Conservation (phyloP, 2,888 invertebrate species). For the Melikaiella ostensackeni region DNA sequence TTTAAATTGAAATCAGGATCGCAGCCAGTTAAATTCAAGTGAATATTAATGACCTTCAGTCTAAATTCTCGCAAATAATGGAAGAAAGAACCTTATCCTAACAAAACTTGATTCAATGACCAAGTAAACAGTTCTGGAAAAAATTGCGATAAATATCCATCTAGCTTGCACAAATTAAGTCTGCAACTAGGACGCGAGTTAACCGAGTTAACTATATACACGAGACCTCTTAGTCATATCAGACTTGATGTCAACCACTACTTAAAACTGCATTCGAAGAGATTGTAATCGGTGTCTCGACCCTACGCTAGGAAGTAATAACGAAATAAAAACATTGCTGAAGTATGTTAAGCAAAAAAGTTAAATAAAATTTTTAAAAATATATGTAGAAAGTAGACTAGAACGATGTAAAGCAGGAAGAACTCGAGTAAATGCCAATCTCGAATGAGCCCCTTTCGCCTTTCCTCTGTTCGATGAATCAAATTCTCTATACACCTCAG, state of each 20-base stretch:
- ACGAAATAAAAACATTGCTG: slow-evolving; percentile 11
- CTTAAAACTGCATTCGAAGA: slow-evolving; percentile 19
- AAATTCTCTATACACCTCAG: slow-evolving; percentile 28
- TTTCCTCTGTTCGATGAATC: slow-evolving; percentile 35
- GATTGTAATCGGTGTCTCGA: slow-evolving; percentile 32
- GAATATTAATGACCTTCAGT: background rate
- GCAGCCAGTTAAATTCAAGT: background rate
- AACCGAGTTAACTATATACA: slow-evolving; percentile 37
- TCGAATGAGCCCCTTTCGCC: slow-evolving; percentile 34
- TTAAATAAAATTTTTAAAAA: background rate
- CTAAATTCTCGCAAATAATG: background rate
- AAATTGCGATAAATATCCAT: slow-evolving; percentile 33
- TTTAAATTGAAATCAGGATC: background rate
- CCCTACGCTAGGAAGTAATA: slow-evolving; percentile 18
- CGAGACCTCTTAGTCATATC: slow-evolving; percentile 29
- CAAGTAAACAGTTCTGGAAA: slow-evolving; percentile 10
- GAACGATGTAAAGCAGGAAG: slow-evolving; percentile 42
- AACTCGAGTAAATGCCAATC: slow-evolving; percentile 32
- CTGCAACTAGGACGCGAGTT: slow-evolving; percentile 39
- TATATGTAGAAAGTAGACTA: slow-evolving; percentile 15
- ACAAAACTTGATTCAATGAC: slow-evolving; percentile 1
- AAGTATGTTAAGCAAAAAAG: background rate
- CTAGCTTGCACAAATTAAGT: slow-evolving; percentile 29
- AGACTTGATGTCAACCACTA: slow-evolving; percentile 35
- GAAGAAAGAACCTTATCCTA: background rate